Conservation (phyloP, 2,797 vertebrate species). For the Sebastes matsubarae region DNA sequence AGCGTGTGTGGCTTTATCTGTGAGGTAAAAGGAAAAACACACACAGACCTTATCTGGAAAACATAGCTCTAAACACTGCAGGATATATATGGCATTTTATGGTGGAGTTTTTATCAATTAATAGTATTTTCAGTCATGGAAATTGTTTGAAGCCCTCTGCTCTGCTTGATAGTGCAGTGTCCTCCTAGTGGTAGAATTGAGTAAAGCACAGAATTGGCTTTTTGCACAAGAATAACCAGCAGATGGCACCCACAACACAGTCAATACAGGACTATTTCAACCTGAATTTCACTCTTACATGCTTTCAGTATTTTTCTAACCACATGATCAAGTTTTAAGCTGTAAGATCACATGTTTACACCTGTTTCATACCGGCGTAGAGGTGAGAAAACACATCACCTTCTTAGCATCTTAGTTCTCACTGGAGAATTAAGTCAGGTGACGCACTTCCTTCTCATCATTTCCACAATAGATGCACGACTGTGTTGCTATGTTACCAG, state of each 20-base stretch:
- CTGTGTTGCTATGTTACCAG: slow-evolving; percentile 50
- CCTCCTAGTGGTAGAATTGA: slow-evolving; percentile 43
- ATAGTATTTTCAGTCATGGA: neutral
- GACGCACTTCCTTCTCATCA: neutral
- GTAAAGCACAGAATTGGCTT: neutral
- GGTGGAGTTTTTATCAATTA: neutral
- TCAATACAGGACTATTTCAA: neutral
- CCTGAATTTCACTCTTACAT: neutral
- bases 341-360: neutral
- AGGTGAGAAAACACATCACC: neutral
- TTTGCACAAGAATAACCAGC: slow-evolving; percentile 54
- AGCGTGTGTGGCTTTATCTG: slow-evolving; percentile 12
- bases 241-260: slow-evolving; percentile 69
- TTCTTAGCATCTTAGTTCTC: neutral
- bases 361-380: neutral
- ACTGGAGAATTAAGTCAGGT: neutral
- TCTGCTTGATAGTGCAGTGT: neutral
- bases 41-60: slow-evolving; percentile 11
- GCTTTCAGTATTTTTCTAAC: neutral
- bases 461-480: neutral
- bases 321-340: neutral
- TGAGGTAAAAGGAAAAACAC: slow-evolving; percentile 19
- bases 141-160: neutral
- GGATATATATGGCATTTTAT: neutral
- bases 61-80: neutral